A percentile compares a stretch with the other conserved stretches of the same genome.
These are phyloP conservation scores for Cryptus armator DNA, from an alignment of 2,888 invertebrate genomes.

Conservation along the genomic window DNA sequence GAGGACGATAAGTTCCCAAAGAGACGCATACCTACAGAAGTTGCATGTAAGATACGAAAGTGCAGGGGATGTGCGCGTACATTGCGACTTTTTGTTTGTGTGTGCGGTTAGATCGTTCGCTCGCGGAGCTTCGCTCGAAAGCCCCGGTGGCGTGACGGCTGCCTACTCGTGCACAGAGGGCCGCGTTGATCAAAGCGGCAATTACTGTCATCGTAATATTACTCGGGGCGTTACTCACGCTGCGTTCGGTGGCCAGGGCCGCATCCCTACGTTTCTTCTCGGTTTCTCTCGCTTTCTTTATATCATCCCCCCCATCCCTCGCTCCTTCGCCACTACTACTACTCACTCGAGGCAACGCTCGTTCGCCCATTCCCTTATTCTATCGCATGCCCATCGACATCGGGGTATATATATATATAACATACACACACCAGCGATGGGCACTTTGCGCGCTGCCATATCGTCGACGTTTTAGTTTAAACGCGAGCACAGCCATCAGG, in stretches of 20 bases:
- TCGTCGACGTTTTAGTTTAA: conserved; percentile 19
- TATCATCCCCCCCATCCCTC: conserved; percentile 33
- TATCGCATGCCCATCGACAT: conserved; percentile 1
- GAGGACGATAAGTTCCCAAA: neutral
- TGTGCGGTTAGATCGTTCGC: conserved; percentile 15
- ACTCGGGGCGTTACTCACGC: conserved; percentile 81
- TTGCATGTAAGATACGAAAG: conserved; percentile 13
- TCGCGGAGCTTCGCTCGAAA: conserved; percentile 64
- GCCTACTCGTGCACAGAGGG: conserved; percentile 77
- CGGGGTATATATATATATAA: neutral
- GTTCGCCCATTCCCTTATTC: neutral
- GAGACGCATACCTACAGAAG: conserved; percentile 11
- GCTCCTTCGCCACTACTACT: neutral
- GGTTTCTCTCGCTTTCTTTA: conserved; percentile 49
- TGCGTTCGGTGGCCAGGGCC: conserved; percentile 67
- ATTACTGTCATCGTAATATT: conserved; percentile 84
- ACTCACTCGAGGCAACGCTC: neutral
- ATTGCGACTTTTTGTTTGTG: conserved; percentile 13
- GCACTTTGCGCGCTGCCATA: conserved; percentile 7
- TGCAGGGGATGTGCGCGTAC: conserved; percentile 22
- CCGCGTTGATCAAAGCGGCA: conserved; percentile 84
- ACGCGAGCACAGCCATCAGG: conserved; percentile 1
- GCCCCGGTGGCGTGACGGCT: conserved; percentile 76
- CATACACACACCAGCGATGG: neutral
- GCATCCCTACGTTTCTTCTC: conserved; percentile 59